phyloP scores from a whole-genome alignment of 1,140 invertebrate species.

The Aphis craccivora region DNA sequence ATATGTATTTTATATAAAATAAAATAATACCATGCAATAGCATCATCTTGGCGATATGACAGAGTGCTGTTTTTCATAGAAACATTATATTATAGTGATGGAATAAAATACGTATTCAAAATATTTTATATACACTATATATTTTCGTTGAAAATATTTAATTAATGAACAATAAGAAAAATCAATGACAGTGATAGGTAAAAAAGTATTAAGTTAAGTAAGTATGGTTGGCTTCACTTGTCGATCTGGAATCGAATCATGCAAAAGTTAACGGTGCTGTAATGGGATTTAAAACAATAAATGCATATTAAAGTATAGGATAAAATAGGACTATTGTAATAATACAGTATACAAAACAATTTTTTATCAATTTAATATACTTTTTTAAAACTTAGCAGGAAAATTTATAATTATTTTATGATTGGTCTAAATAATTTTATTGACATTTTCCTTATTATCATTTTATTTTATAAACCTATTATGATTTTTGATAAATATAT shows the following conservation, averaged over 20 bases:
- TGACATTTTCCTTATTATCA: neutral
- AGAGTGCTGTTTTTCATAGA: neutral
- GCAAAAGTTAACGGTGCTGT: neutral
- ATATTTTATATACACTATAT: neutral
- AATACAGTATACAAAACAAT: neutral
- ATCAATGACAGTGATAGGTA: neutral
- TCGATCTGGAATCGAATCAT: neutral
- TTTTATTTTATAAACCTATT: neutral
- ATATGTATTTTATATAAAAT: slow-evolving; percentile 14
- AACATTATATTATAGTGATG: no score
- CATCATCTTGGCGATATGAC: neutral
- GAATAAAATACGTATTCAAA: neutral
- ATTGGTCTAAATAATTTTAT: neutral
- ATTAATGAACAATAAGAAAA: neutral
- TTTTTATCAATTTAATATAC: neutral
- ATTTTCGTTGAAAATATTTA: neutral
- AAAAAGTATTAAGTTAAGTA: neutral
- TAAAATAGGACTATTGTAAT: neutral
- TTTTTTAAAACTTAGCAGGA: neutral
- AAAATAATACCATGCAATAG: neutral
- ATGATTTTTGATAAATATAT: neutral
- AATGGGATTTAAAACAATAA: neutral
- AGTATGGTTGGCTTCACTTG: neutral
- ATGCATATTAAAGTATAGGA: neutral
- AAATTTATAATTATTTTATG: neutral